phyloP scores from a whole-genome alignment of 2,888 invertebrate genomes.

The Lepeophtheirus nordmannii region DNA sequence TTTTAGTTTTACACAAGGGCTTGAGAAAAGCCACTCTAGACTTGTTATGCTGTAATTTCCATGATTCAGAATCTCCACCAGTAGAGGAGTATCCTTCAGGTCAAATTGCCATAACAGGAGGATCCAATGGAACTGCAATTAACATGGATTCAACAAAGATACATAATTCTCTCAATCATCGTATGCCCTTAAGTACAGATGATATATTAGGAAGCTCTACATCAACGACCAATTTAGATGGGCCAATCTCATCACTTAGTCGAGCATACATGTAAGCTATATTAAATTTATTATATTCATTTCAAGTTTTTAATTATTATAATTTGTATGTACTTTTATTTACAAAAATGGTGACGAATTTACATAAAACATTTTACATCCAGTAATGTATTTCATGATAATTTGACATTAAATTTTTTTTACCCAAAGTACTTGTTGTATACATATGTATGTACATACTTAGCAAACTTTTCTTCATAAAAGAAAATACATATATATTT shows the following conservation, averaged over 20 bases:
- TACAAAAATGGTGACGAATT: too few species aligned
- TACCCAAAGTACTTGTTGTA: too few species aligned
- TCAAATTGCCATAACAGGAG: neutral
- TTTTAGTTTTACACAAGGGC: slow-evolving; percentile 59
- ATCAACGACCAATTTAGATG: neutral
- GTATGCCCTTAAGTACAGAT: neutral
- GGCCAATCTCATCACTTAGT: neutral
- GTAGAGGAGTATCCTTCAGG: slow-evolving; percentile 8
- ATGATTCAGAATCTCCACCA: slow-evolving; percentile 29
- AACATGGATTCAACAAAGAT: neutral
- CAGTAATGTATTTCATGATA: too few species aligned
- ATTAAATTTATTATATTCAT: neutral
- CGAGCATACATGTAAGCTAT: slow-evolving; percentile 18
- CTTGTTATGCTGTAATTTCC: slow-evolving; percentile 57
- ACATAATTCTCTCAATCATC: neutral
- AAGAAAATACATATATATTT: too few species aligned
- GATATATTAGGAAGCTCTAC: slow-evolving; percentile 1
- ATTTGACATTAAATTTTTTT: too few species aligned
- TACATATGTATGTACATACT: too few species aligned
- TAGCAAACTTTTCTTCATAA: too few species aligned
- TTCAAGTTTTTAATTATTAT: too few species aligned
- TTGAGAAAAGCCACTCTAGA: slow-evolving; percentile 54
- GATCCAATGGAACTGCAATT: neutral
- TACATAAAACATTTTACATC: too few species aligned
- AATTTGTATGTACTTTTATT: too few species aligned